A percentile compares a stretch with the other conserved stretches of the same genome.
Evolutionary conservation across 2,113 vertebrate genomes (phyloP).

Genomic region (Salvelinus sp.): DNA sequence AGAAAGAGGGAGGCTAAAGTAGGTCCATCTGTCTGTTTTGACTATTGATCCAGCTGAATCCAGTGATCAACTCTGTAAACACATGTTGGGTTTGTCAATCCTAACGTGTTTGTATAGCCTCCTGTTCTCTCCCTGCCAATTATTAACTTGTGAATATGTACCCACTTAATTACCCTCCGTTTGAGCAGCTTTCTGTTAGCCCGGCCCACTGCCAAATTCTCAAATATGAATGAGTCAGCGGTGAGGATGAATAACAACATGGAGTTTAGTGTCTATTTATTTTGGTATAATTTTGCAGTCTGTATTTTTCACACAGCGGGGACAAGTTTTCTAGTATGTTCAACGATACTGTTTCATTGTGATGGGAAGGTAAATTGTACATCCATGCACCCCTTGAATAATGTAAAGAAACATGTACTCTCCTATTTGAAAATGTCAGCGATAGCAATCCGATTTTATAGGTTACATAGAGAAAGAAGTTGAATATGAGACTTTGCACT

Average conservation of each 20-base stretch:
- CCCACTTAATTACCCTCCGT: conserved; percentile 48
- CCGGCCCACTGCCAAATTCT: conserved; percentile 45
- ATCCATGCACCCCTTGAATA: not conserved
- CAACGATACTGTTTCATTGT: not conserved
- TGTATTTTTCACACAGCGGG: conserved; percentile 37
- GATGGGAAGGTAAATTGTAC: not conserved
- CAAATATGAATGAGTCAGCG: conserved; percentile 57
- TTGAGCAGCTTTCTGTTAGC: conserved; percentile 54
- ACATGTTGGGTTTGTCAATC: conserved; percentile 10
- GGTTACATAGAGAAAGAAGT: not conserved
- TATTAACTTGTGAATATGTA: conserved; percentile 37
- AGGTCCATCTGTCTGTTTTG: conserved; percentile 2
- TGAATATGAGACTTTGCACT: conserved; percentile 6
- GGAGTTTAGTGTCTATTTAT: conserved; percentile 35
- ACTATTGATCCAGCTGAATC: not conserved
- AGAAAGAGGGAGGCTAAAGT: not conserved
- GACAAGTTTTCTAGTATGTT: not conserved
- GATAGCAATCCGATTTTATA: not conserved
- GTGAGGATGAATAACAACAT: conserved; percentile 26
- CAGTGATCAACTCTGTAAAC: conserved; percentile 9
- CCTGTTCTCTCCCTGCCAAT: conserved; percentile 27
- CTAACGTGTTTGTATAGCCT: conserved; percentile 27
- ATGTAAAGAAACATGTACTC: conserved; percentile 1
- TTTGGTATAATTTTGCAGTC: conserved; percentile 42
- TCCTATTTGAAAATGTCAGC: conserved; percentile 40